Conservation (phyloP, 2,113 vertebrate species). For the Haemorhous mexicanus region DNA sequence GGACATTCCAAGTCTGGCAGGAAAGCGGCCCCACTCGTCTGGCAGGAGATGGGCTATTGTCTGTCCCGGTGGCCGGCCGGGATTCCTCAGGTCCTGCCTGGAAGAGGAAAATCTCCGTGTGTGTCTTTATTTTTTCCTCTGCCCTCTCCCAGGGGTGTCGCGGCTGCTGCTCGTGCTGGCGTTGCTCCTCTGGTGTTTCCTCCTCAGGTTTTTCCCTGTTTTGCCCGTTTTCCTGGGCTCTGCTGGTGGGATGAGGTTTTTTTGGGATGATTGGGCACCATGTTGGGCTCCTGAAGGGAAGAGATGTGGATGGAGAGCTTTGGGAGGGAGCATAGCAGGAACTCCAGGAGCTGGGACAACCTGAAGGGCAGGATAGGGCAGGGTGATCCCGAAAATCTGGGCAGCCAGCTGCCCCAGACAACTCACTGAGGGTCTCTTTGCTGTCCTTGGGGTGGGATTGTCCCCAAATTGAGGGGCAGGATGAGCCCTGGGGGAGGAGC, state of each 20-base stretch:
- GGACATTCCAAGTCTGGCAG: slow-evolving; percentile 62
- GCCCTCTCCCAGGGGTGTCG: not conserved
- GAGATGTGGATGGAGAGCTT: rapidly evolving
- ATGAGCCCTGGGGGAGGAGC: not conserved
- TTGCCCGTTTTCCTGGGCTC: rapidly evolving
- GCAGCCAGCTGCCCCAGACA: not conserved
- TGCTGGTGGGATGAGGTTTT: not conserved
- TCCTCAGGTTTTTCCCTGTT: rapidly evolving
- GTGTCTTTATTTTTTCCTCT: slow-evolving; percentile 36
- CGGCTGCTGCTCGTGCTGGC: not conserved
- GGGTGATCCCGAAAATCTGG: not conserved
- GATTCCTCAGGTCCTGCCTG: slow-evolving; percentile 40
- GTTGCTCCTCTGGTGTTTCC: not conserved
- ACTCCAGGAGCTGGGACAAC: rapidly evolving
- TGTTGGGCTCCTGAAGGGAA: not conserved
- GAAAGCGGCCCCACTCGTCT: slow-evolving; percentile 25
- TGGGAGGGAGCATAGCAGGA: not conserved
- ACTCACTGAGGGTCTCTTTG: rapidly evolving
- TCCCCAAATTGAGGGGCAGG: not conserved
- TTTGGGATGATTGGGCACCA: not conserved
- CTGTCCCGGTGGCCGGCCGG: slow-evolving; percentile 9
- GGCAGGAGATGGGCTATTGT: slow-evolving; percentile 64
- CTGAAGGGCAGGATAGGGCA: not conserved
- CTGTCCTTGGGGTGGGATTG: not conserved
- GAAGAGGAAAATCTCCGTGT: not conserved